A percentile compares a stretch with the other conserved stretches of the same genome.
These are phyloP conservation scores for Poecilia gillii DNA, from an alignment of 2,797 vertebrate species.

Conservation along the genomic window DNA sequence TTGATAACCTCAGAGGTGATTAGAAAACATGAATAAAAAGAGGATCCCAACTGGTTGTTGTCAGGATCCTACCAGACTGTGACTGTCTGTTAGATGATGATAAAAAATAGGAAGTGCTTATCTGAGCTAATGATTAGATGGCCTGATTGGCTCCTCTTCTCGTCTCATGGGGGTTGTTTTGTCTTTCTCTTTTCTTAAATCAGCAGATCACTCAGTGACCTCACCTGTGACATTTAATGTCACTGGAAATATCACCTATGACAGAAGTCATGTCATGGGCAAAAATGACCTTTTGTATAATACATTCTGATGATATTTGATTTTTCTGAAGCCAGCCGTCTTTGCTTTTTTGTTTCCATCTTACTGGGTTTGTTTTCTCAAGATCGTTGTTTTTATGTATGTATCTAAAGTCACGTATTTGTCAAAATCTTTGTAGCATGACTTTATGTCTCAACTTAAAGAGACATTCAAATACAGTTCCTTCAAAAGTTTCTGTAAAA, in stretches of 20 bases:
- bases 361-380: not conserved
- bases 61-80: not conserved
- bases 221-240: not conserved
- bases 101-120: conserved; percentile 23
- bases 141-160: not conserved
- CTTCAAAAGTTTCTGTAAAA: not conserved
- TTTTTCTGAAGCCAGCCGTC: not conserved
- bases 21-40: not conserved
- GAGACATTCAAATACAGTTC: not conserved
- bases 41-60: not conserved
- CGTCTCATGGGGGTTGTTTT: not conserved
- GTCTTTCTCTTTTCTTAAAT: not conserved
- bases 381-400: not conserved
- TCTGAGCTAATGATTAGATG: conserved; percentile 34
- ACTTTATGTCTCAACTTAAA: not conserved
- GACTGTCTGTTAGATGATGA: conserved; percentile 24
- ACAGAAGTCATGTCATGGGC: not conserved
- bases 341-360: not conserved
- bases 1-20: not conserved
- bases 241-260: not conserved
- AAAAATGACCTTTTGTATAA: not conserved
- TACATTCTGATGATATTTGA: not conserved
- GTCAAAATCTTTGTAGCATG: not conserved
- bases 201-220: not conserved
- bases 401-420: not conserved